Conservation (phyloP, 2,888 invertebrate genomes). For the Lycia hirtaria region DNA sequence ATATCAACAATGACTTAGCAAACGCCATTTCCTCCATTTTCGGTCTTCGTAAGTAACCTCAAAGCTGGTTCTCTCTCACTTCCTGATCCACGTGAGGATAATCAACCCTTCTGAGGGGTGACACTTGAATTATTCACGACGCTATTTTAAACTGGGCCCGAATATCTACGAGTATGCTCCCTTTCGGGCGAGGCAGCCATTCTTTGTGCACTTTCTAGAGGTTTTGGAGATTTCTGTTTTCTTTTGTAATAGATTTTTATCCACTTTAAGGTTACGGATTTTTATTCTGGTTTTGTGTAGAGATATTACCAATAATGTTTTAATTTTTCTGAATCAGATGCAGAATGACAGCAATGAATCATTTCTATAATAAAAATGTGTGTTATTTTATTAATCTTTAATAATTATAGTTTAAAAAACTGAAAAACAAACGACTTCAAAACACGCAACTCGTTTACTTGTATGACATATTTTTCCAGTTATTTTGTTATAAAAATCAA, state of each 20-base stretch:
- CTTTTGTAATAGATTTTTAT: background rate
- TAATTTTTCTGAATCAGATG: no score
- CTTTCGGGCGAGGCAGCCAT: constrained; percentile 5
- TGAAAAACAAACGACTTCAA: no score
- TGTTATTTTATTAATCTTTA: no score
- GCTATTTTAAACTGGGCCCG: constrained; percentile 56
- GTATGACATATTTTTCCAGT: no score
- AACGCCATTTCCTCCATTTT: constrained; percentile 48
- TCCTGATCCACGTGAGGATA: constrained; percentile 63
- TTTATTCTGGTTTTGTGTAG: no score
- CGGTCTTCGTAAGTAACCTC: constrained; percentile 43
- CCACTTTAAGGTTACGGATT: no score
- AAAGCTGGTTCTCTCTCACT: constrained; percentile 48
- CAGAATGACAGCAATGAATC: no score
- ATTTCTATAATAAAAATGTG: no score
- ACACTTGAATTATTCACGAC: constrained; percentile 70
- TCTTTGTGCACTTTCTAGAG: constrained; percentile 15
- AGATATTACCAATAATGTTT: no score
- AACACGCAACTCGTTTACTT: no score
- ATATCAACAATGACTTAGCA: background rate
- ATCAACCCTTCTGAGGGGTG: constrained; percentile 64
- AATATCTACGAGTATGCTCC: constrained; percentile 51
- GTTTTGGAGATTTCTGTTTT: background rate
- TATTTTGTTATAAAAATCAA: no score
- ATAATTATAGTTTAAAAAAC: no score